A percentile compares a stretch with the other conserved stretches of the same genome.
These are phyloP conservation scores for Macquaria ambigua DNA, from an alignment of 2,113 vertebrate genomes.

Conservation along the genomic window DNA sequence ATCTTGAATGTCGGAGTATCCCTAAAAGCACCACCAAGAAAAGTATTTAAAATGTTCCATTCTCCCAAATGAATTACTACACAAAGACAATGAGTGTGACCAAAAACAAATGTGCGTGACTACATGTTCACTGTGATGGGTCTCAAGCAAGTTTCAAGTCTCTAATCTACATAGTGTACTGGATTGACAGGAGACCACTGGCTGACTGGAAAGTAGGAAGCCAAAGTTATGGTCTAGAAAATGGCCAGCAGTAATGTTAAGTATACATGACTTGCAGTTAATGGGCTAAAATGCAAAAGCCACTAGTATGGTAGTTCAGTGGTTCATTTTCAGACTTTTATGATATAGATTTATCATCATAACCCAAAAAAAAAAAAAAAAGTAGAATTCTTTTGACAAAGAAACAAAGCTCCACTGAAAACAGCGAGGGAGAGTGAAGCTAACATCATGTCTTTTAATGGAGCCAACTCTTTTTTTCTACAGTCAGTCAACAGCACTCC, in stretches of 20 bases:
- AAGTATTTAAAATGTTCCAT: not conserved
- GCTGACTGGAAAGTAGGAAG: slow-evolving; percentile 35
- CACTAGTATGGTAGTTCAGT: not conserved
- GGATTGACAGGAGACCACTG: slow-evolving; percentile 23
- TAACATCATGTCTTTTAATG: slow-evolving; percentile 37
- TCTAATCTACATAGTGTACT: slow-evolving; percentile 25
- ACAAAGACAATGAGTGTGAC: slow-evolving; percentile 10
- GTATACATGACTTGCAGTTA: slow-evolving; percentile 47
- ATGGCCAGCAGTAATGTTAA: slow-evolving; percentile 51
- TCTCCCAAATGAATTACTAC: not conserved
- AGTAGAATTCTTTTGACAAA: not conserved
- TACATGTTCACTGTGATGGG: slow-evolving; percentile 43
- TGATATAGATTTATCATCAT: slow-evolving; percentile 23
- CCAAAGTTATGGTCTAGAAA: slow-evolving; percentile 59
- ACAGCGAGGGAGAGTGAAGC: slow-evolving; percentile 8
- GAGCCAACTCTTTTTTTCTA: slow-evolving; percentile 22
- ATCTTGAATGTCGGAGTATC: not conserved
- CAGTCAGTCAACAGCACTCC: slow-evolving; percentile 63
- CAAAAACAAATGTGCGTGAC: not conserved
- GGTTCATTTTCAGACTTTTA: slow-evolving; percentile 9
- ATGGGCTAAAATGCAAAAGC: slow-evolving; percentile 42
- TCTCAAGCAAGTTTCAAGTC: slow-evolving; percentile 28
- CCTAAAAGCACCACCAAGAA: not conserved
- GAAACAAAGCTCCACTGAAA: slow-evolving; percentile 10
- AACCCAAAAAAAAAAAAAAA: not conserved